These are phyloP conservation scores for Dasypogon diadema DNA, from an alignment of 2,888 invertebrate genomes.

Conservation along the genomic window DNA sequence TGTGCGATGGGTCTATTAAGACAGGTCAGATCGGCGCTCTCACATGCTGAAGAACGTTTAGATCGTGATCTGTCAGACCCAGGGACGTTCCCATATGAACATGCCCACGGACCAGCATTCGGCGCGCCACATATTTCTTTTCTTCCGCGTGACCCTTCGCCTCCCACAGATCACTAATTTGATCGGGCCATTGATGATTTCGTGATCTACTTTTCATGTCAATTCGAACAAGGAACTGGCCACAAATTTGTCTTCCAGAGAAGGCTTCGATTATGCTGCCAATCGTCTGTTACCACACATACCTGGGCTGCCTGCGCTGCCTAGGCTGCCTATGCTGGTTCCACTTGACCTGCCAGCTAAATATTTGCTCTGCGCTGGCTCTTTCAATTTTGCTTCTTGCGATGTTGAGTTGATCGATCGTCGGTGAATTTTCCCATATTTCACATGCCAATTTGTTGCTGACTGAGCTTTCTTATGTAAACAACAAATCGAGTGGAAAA, in stretches of 20 bases:
- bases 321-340: conserved; percentile 13
- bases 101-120: conserved; percentile 36
- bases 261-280: conserved; percentile 21
- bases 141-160: conserved; percentile 24
- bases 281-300: conserved; percentile 24
- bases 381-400: neutral
- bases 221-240: conserved; percentile 12
- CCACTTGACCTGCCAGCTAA: conserved; percentile 42
- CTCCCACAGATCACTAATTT: conserved; percentile 32
- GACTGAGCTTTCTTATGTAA: conserved; percentile 46
- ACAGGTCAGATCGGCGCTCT: conserved; percentile 11
- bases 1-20: neutral
- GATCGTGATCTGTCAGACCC: conserved; percentile 43
- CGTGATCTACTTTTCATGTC: conserved; percentile 50
- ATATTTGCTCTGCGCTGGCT: neutral
- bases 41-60: conserved; percentile 25
- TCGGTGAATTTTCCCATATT: conserved; percentile 39
- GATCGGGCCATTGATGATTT: conserved; percentile 44
- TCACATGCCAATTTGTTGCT: conserved; percentile 47
- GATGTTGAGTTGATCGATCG: conserved; percentile 19
- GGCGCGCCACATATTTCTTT: conserved; percentile 14
- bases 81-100: conserved; percentile 35
- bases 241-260: conserved; percentile 22
- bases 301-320: conserved; percentile 1
- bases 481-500: conserved; percentile 47